These are phyloP conservation scores for Machimus rusticus DNA, from an alignment of 2,888 invertebrate species.

Conservation along the genomic window DNA sequence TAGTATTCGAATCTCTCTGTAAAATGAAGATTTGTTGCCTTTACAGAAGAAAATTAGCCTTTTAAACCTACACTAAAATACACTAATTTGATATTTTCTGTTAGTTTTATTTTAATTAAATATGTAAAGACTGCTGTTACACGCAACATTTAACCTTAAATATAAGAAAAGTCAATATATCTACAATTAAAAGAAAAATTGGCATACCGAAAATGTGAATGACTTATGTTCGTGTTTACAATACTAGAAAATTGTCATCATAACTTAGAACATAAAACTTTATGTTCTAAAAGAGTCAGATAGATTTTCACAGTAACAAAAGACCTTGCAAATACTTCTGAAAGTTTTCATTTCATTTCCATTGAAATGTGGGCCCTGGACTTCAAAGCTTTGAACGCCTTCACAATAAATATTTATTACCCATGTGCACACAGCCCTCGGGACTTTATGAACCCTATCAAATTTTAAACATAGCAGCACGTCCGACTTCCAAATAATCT, in stretches of 20 bases:
- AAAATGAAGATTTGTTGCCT: too few relatives aligned
- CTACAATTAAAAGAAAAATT: background rate
- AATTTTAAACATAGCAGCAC: background rate
- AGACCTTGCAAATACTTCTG: background rate
- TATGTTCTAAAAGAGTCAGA: background rate
- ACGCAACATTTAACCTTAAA: background rate
- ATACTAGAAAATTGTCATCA: background rate
- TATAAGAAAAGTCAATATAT: background rate
- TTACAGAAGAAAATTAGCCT: background rate
- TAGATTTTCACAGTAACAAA: background rate
- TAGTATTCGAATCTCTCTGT: too few relatives aligned
- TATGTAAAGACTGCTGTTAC: background rate
- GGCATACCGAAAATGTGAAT: background rate
- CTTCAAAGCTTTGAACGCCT: background rate
- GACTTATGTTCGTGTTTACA: background rate
- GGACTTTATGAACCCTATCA: background rate
- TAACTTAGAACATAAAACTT: background rate
- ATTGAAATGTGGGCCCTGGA: background rate
- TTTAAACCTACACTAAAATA: background rate
- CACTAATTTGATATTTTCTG: background rate
- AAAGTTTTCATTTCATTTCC: background rate
- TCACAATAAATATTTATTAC: background rate
- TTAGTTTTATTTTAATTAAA: background rate
- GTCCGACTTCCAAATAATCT: background rate
- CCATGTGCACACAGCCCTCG: background rate